Evolutionary conservation across 2,797 vertebrate species (phyloP).

Genomic region (Streptopelia turtur): DNA sequence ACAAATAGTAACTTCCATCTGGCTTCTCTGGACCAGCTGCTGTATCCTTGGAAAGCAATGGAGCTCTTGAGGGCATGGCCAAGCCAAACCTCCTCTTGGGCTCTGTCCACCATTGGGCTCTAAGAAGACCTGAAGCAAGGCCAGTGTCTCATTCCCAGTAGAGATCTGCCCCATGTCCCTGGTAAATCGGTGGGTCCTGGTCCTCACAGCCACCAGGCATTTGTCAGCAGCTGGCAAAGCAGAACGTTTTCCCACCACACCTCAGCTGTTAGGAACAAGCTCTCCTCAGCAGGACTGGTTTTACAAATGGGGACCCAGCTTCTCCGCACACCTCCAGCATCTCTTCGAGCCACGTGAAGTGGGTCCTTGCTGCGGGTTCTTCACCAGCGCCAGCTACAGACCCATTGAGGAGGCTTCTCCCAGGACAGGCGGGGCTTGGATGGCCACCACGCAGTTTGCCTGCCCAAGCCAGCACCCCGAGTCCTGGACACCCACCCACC

Average conservation of each 20-base stretch:
- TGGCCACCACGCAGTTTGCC: background rate
- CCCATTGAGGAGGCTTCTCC: background rate
- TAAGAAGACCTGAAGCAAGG: background rate
- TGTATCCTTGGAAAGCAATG: background rate
- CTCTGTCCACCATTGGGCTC: background rate
- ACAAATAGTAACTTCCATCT: background rate
- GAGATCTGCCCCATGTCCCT: too few relatives aligned
- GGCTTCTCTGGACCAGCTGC: too few relatives aligned
- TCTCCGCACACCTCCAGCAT: background rate
- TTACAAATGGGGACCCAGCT: background rate
- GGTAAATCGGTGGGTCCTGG: background rate
- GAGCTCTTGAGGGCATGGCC: background rate
- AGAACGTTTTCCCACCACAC: background rate
- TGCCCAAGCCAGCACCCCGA: background rate
- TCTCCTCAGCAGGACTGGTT: background rate
- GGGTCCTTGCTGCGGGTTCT: background rate
- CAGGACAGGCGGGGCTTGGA: background rate
- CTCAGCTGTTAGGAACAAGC: background rate
- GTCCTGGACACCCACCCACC: background rate
- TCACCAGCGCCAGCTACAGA: background rate
- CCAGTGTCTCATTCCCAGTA: background rate
- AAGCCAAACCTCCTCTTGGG: background rate
- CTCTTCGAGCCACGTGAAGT: rapidly evolving
- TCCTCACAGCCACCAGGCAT: background rate
- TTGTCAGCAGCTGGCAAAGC: background rate